Base-by-base conservation (phyloP, 2,888 invertebrate genomes). In the Scaptomyza polygonia region DNA sequence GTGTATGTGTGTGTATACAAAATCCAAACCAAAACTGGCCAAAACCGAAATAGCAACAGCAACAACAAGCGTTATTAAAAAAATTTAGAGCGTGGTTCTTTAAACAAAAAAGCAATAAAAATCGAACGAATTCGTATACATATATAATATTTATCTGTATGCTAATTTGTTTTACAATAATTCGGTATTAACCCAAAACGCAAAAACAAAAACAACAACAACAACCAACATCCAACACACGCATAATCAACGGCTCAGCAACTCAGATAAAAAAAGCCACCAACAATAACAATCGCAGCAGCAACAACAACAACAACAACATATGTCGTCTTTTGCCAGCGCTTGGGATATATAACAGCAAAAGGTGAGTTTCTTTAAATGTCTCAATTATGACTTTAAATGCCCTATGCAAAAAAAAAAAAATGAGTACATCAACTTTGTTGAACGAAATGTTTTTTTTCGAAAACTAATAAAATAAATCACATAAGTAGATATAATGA, bases 141-240 rank as follows among this genome's bases (percentile, higher is more conserved):
- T 30, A 61, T 59, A 74, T 62, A 82, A 66, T 86, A 87, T 85
- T 85, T 82, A 81, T 87, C 74, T 67, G 58, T 75, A 87, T 87
- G 86, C 82, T 78, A 87, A 87, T 80, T 85, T 74, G 67, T 86
- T 77, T 79, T 77, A 86, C 85, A 84, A 87, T 85, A 73, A 87
- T 64, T 80, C 85, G 82, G 79, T 67, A 78, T 78, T 85, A 80
- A 87, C 63, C 54, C 61, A 67, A 76, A 80, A 85, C 40, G 30
- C 68, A 83, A 65, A 47, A 75, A 64, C 59, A n/a, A n/a, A n/a
- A n/a, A n/a, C n/a, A n/a, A n/a, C n/a, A n/a, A n/a, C n/a, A n/a
- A n/a, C n/a, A n/a, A n/a, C n/a, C n/a, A 77, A 62, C 83, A 48
- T 29, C 51, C 48, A 36, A 29, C 42, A 45, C 42, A 45, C 43